Evolutionary conservation across 1,140 invertebrate genomes (phyloP), one percentile per base, ranked within the genome.

Genomic region (Homalodisca vitripennis): DNA sequence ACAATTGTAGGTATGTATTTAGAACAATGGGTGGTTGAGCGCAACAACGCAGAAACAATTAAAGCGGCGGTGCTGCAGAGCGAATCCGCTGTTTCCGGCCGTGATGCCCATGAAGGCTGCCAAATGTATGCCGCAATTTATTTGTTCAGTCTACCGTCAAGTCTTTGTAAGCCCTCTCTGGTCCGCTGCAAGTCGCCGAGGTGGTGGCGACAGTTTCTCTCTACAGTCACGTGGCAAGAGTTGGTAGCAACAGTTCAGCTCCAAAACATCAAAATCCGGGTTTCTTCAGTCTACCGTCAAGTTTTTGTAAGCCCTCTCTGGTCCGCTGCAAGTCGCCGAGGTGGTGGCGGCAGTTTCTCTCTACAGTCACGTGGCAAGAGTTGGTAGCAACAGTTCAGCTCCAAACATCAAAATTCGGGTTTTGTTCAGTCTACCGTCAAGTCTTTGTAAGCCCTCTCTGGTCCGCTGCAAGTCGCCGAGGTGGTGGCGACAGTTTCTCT

Each of bases 41-140:
- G n/a, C n/a, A n/a, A n/a, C n/a, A n/a, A n/a, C n/a, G n/a, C n/a
- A n/a, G n/a, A n/a, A n/a, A 51, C 48, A 6, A 51, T 20, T 51
- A 6, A 41, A 41, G 48, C 3, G 55, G 2, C 27, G 26, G 24
- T 24, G 10, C 27, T 24, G 55, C 55, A 30, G 22, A 30, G 55
- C 22, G 55, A 60, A 60, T 60, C 55, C 26, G 14, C 12, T 14
- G 55, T 60, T 60, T 60, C 55, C 55, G 55, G 24, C 55, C 1
- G 26, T 60, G 29, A 60, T 24, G 55, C 29, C 55, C 55, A 60
- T 60, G 55, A 60, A 60, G 55, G 55, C 55, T 60, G 55, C 55
- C 55, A 60, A 60, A 60, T 60, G 55, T 60, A 60, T 60, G 55
- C 55, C 55, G 55, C 55, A 60, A 60, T 60, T 60, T 60, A 60